A percentile compares a stretch with the other conserved stretches of the same genome.
These are phyloP conservation scores for Poeciliopsis retropinna DNA, from an alignment of 2,113 vertebrate species.

Conservation along the genomic window DNA sequence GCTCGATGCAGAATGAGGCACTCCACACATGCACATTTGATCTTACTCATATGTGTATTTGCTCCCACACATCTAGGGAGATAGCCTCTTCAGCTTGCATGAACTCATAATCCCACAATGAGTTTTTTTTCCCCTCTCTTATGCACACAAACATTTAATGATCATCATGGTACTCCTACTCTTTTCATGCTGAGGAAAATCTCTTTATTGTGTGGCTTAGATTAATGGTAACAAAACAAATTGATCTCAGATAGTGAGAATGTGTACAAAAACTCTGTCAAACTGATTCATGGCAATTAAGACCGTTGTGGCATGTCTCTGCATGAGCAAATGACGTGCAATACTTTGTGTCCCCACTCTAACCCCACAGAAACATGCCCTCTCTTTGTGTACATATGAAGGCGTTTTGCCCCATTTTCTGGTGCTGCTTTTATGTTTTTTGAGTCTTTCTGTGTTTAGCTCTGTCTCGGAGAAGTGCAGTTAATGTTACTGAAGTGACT, in stretches of 20 bases:
- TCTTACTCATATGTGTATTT: conserved; percentile 2
- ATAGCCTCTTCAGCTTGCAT: conserved; percentile 3
- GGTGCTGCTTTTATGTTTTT: conserved; percentile 4
- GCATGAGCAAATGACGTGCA: conserved; percentile 5
- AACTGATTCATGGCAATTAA: conserved; percentile 47
- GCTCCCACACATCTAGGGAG: conserved; percentile 3
- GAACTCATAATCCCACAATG: conserved; percentile 4
- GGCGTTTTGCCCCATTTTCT: conserved; percentile 7
- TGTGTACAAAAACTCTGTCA: conserved; percentile 37
- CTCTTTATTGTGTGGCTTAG: conserved; percentile 47
- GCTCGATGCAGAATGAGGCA: conserved; percentile 1
- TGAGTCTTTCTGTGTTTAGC: conserved; percentile 5
- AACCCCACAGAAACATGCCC: conserved; percentile 15
- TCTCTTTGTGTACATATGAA: not conserved
- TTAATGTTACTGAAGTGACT: conserved; percentile 43
- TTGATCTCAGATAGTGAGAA: conserved; percentile 44
- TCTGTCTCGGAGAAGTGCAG: conserved; percentile 35
- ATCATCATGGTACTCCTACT: conserved; percentile 61
- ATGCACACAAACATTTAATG: conserved; percentile 14
- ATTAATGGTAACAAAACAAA: conserved; percentile 57
- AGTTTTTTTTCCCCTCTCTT: conserved; percentile 5
- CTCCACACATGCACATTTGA: conserved; percentile 2
- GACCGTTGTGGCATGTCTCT: conserved; percentile 26
- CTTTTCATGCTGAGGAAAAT: conserved; percentile 32
- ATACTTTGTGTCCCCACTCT: conserved; percentile 1